phyloP scores from a whole-genome alignment of 2,888 invertebrate species.

The Pandemis heparana region DNA sequence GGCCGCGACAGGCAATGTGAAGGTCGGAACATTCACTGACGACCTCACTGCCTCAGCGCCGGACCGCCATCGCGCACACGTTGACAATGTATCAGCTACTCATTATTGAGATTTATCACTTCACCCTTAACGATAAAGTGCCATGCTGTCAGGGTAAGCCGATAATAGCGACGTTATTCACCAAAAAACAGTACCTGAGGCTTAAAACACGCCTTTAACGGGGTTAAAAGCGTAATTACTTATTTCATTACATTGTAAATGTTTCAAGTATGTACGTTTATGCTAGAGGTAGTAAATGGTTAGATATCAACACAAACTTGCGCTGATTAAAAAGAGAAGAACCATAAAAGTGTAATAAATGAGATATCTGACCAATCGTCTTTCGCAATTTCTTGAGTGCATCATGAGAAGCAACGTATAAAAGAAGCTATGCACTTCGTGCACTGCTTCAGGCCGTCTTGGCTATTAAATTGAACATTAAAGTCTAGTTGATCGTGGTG shows the following conservation, averaged over 20 bases:
- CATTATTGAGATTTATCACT: slow-evolving; percentile 28
- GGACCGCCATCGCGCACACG: slow-evolving; percentile 17
- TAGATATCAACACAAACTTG: background rate
- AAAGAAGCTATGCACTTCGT: slow-evolving; percentile 20
- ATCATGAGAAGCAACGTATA: slow-evolving; percentile 20
- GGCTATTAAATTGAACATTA: slow-evolving; percentile 22
- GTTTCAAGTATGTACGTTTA: background rate
- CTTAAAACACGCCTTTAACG: background rate
- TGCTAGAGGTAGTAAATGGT: background rate
- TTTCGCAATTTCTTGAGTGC: slow-evolving; percentile 19
- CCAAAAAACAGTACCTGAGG: background rate
- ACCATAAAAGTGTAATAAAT: slow-evolving; percentile 19
- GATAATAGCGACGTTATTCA: background rate
- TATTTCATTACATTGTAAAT: background rate
- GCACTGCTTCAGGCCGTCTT: slow-evolving; percentile 3
- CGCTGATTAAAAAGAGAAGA: background rate
- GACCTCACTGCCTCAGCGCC: slow-evolving; percentile 54
- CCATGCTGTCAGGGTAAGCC: slow-evolving; percentile 1
- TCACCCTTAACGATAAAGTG: background rate
- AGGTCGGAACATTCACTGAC: slow-evolving; percentile 72
- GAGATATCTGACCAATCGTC: slow-evolving; percentile 11
- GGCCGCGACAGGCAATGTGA: slow-evolving; percentile 69
- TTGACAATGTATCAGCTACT: slow-evolving; percentile 27
- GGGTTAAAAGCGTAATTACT: background rate
- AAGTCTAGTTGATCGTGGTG: slow-evolving; percentile 13